Percentiles rank a stretch among this genome's conserved stretches.
phyloP scores from a whole-genome alignment of 2,113 vertebrate genomes.

The Penelope pileata region DNA sequence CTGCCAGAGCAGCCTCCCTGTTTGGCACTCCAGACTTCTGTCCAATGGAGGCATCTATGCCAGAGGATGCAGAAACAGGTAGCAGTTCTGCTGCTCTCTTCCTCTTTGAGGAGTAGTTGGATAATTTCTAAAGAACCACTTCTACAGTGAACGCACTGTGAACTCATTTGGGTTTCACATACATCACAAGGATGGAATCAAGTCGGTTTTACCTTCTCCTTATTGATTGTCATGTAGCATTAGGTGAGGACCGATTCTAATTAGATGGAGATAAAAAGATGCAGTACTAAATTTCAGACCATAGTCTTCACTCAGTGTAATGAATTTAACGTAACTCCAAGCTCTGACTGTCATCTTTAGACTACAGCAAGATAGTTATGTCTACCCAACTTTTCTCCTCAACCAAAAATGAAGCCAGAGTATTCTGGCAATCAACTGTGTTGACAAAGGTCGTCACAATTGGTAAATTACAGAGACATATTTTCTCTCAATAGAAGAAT shows the following conservation, averaged over 20 bases:
- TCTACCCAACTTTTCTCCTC: background rate
- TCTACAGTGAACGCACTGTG: background rate
- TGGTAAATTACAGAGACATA: background rate
- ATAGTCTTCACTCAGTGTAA: accelerated
- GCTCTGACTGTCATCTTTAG: background rate
- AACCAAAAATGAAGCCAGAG: background rate
- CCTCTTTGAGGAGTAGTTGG: background rate
- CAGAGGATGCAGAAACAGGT: background rate
- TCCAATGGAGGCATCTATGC: background rate
- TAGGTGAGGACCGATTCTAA: background rate
- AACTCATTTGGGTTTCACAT: background rate
- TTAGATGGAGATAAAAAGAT: background rate
- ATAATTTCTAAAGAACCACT: background rate
- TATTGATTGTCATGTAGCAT: background rate
- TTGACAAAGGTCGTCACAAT: background rate
- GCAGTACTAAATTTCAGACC: background rate
- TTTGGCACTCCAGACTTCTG: background rate
- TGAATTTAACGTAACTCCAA: background rate
- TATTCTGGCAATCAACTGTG: background rate
- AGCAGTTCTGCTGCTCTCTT: background rate
- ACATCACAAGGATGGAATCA: background rate
- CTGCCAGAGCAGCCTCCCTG: background rate
- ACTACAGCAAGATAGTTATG: background rate
- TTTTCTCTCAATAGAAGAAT: background rate
- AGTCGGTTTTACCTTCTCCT: background rate